Base-by-base conservation (phyloP, 2,797 vertebrate genomes). In the Falco naumanni region DNA sequence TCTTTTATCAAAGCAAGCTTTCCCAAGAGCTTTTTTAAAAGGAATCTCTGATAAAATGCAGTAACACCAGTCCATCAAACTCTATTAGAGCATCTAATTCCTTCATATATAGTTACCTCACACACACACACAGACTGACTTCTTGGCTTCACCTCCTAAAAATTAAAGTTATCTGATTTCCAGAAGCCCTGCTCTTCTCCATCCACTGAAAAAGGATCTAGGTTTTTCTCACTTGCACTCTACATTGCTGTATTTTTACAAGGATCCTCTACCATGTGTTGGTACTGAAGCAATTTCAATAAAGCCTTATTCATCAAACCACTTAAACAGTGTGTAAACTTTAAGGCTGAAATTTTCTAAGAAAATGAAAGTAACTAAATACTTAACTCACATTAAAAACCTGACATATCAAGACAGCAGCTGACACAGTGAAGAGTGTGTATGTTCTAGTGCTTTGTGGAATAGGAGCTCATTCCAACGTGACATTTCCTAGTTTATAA, bases 91-190 rank as follows among this genome's bases (percentile, higher is more conserved):
- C 16, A 71, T 11, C 28, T n/a, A 34, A 78, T 68, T 79, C 41
- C 25, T 19, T 10, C 7, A 4, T 18, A 71, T 0, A 0, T 17
- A 41, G 29, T 45, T 29, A 53, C 24, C 19, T 64, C 34, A 50
- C 13, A 53, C 11, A 25, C 33, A 39, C 12, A 39, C 14, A 59
- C 1, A 54, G 34, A 19, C 5, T 18, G 41, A 72, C 24, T 59
- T 51, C 33, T 87, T 54, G 17, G 10, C 22, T 72, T 76, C 25
- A 41, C 3, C 0, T 2, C 3, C 60, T 64, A n/a, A 14, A 14
- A 66, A 66, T 37, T n/a, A n/a, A 83, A 74, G n/a, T n/a, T 63
- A 70, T 5, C 11, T 2, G 0, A 63, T 65, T 86, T 69, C 29
- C 25, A 43, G 56, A 84, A 87, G 15, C 24, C 51, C 56, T 75